Conservation (phyloP, 2,888 invertebrate genomes). For the Ypsolopha scabrella region DNA sequence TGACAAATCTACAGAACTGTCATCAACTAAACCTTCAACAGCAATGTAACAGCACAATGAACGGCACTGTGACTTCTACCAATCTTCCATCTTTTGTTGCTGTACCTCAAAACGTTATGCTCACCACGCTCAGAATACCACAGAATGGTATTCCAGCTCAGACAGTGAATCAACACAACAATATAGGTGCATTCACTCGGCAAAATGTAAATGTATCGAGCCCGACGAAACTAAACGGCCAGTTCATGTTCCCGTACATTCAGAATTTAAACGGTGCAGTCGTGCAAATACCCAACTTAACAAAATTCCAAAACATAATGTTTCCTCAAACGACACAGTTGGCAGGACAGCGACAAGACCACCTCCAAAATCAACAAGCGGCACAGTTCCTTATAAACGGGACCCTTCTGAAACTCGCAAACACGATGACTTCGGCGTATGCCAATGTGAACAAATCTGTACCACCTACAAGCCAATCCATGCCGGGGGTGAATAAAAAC, state of each 20-base stretch:
- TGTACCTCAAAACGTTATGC: slow-evolving; percentile 66
- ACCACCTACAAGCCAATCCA: slow-evolving; percentile 45
- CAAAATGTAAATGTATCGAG: slow-evolving; percentile 55
- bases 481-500: slow-evolving; percentile 56
- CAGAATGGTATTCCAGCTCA: slow-evolving; percentile 53
- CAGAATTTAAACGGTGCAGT: slow-evolving; percentile 70
- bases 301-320: slow-evolving; percentile 68
- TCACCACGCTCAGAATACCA: slow-evolving; percentile 70
- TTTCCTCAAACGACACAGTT: slow-evolving; percentile 40
- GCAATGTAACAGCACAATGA: slow-evolving; percentile 42
- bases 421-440: slow-evolving; percentile 43
- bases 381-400: slow-evolving; percentile 64
- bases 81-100: slow-evolving; percentile 58
- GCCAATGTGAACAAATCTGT: slow-evolving; percentile 41
- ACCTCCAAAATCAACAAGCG: slow-evolving; percentile 52
- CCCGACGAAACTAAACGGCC: slow-evolving; percentile 61
- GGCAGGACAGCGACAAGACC: slow-evolving; percentile 28
- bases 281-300: slow-evolving; percentile 73
- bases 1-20: slow-evolving; percentile 51
- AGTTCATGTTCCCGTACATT: slow-evolving; percentile 71
- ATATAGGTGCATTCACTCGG: slow-evolving; percentile 45
- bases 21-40: slow-evolving; percentile 56
- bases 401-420: slow-evolving; percentile 58
- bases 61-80: slow-evolving; percentile 46
- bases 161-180: slow-evolving; percentile 44